Percentiles rank a stretch among this genome's conserved stretches.
Conservation (phyloP, 1,140 invertebrate genomes). For the Sitobion miscanthi region DNA sequence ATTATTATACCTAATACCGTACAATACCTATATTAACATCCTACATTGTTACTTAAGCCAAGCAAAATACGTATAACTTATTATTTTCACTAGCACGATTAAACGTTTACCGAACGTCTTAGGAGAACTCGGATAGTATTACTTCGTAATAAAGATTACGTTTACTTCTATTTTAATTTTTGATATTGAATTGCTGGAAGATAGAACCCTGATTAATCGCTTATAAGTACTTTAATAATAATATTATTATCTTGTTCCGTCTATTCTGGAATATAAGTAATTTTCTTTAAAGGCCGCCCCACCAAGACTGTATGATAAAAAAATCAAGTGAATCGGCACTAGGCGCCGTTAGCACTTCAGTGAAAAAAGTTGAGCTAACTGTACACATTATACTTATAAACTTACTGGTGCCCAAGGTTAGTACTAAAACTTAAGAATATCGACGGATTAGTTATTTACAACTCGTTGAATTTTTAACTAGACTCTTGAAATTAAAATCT, state of each 20-base stretch:
- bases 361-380: neutral
- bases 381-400: neutral
- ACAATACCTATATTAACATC: no score
- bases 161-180: neutral
- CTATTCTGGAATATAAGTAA: neutral
- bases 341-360: neutral
- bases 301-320: neutral
- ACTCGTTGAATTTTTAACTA: neutral
- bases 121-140: neutral
- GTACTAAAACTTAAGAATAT: neutral
- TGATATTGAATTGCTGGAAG: neutral
- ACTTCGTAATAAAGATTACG: neutral
- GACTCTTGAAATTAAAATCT: neutral
- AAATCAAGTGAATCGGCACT: neutral
- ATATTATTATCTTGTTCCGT: neutral
- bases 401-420: neutral
- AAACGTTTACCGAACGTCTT: neutral
- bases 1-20: no score
- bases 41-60: no score
- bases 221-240: neutral
- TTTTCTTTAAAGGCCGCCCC: neutral
- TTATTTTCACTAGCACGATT: neutral
- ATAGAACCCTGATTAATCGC: neutral
- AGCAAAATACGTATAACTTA: neutral
- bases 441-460: neutral